Evolutionary conservation across 2,113 vertebrate genomes (phyloP), one percentile per base, ranked within the genome.

Genomic region (Haliaeetus leucogaster): DNA sequence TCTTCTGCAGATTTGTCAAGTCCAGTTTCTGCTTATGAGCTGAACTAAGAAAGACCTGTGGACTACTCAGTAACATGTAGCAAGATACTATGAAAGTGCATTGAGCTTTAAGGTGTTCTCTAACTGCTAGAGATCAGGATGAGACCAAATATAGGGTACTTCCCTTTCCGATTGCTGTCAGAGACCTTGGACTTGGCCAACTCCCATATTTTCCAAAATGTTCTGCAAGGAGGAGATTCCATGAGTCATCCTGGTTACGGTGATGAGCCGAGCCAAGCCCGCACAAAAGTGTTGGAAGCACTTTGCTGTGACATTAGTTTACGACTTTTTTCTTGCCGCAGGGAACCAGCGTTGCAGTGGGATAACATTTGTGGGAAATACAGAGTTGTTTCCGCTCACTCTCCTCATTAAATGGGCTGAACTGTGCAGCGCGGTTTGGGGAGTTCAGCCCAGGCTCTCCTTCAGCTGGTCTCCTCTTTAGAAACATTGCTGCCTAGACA

Each of bases 401-500:
- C n/a, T 72, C 10, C 48, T 79, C 2, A 0, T 53, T 50, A 62
- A 86, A 66, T 9, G 62, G 76, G 36, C 36, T 80, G 52, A 65
- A 71, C 34, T 91, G 80, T 86, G 87, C 73, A 30, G 72, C 1
- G 3, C 0, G 2, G 12, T 61, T 87, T 1, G 2, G 70, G 67
- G 36, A 72, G 43, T 67, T 93, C 86, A 93, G 56, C 61, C 47
- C 3, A 22, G 59, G 86, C 89, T 74, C 61, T 81, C 48, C 83
- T 94, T 94, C 86, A 59, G 14, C 43, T 6, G 7, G 6, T 62
- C 89, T 89, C 52, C 36, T 11, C 73, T 96, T 86, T 34, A 27
- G 82, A 80, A 93, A 40, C 34, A 23, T 68, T 14, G 36, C 95
- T 93, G 65, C 95, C 89, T 89, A 95, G 92, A 96, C 89, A 94